phyloP scores from a whole-genome alignment of 2,797 vertebrate species.

The Trachurus trachurus region DNA sequence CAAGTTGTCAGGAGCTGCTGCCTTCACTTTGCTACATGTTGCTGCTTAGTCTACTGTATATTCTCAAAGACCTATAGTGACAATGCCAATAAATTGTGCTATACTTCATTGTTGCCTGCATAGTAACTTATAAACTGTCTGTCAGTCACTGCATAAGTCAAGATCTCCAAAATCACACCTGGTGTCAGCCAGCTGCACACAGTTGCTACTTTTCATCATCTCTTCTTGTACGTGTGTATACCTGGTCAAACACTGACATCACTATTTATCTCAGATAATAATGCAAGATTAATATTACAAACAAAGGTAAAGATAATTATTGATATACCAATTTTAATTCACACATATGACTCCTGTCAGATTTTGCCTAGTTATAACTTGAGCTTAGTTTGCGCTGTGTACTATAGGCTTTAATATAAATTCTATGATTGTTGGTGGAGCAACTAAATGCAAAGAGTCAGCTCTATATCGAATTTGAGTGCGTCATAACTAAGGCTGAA shows the following conservation, averaged over 20 bases:
- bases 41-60: not conserved
- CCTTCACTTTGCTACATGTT: slow-evolving; percentile 19
- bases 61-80: slow-evolving; percentile 17
- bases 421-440: not conserved
- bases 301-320: not conserved
- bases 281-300: too few relatives aligned
- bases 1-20: slow-evolving; percentile 22
- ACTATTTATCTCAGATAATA: too few relatives aligned
- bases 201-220: not conserved
- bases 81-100: slow-evolving; percentile 14
- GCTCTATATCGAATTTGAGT: not conserved
- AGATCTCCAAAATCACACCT: not conserved
- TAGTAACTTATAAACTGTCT: slow-evolving; percentile 30
- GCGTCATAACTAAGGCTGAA: too few relatives aligned
- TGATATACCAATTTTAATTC: not conserved
- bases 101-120: slow-evolving; percentile 21
- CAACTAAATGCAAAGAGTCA: slow-evolving; percentile 21
- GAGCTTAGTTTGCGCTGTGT: too few relatives aligned
- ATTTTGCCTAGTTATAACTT: too few relatives aligned
- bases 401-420: not conserved
- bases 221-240: not conserved
- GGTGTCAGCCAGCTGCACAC: not conserved
- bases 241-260: too few relatives aligned
- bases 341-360: not conserved
- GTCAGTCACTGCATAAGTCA: slow-evolving; percentile 8